Conservation (phyloP, 2,113 vertebrate genomes). For the Aleadryas rufinucha region DNA sequence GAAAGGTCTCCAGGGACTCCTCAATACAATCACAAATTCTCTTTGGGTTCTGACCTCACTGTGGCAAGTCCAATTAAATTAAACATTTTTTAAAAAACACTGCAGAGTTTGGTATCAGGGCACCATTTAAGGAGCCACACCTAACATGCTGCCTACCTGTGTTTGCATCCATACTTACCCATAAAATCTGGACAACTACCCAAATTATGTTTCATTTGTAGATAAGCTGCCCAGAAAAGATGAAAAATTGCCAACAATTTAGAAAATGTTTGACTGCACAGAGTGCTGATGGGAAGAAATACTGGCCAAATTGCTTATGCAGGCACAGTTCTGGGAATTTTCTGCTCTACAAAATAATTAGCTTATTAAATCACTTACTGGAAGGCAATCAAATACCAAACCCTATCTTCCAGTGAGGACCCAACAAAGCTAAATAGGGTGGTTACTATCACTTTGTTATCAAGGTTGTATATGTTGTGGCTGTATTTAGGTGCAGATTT, state of each 20-base stretch:
- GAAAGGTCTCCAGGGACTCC: background rate
- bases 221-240: background rate
- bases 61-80: background rate
- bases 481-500: background rate
- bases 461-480: background rate
- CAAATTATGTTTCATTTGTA: background rate
- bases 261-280: background rate
- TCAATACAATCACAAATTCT: background rate
- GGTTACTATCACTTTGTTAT: background rate
- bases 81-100: background rate
- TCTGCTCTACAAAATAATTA: conserved; percentile 44
- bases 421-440: background rate
- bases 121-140: background rate
- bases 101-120: background rate
- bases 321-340: conserved; percentile 5
- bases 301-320: conserved; percentile 20
- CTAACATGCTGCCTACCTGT: background rate
- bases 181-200: background rate
- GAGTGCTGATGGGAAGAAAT: conserved; percentile 10
- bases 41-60: background rate
- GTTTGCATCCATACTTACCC: background rate
- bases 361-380: conserved; percentile 21
- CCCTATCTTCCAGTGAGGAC: background rate
- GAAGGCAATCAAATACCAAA: conserved; percentile 23
- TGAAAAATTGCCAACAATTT: conserved; percentile 7